A percentile compares a stretch with the other conserved stretches of the same genome.
phyloP scores from a whole-genome alignment of 1,140 invertebrate species.

The Microplitis mediator region DNA sequence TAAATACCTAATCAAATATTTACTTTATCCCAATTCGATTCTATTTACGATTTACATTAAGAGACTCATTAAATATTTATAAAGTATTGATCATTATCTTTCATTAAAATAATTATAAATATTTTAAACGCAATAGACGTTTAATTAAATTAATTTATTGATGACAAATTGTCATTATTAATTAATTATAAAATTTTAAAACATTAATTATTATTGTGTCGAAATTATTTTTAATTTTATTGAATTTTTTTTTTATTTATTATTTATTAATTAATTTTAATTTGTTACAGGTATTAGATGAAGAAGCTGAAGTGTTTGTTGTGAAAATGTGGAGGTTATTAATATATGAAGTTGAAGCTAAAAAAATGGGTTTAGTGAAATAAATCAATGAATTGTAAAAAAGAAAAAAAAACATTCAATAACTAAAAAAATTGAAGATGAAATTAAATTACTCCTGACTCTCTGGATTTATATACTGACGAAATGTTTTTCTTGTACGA shows the following conservation, averaged over 20 bases:
- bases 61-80: background rate
- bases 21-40: background rate
- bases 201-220: no score
- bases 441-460: conserved; percentile 39
- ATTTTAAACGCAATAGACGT: no score
- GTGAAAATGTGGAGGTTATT: conserved; percentile 99
- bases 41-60: background rate
- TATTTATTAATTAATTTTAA: no score
- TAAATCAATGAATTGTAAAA: conserved; percentile 51
- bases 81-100: no score
- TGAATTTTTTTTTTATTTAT: no score
- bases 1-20: background rate
- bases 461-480: conserved; percentile 35
- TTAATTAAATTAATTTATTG: no score
- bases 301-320: conserved; percentile 99
- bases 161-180: no score
- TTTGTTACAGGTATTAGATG: conserved; percentile 87
- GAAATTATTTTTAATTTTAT: no score
- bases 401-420: conserved; percentile 31
- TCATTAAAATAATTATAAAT: no score
- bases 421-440: conserved; percentile 36
- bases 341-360: conserved; percentile 99
- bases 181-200: no score
- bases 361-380: conserved; percentile 86
- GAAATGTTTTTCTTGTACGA: conserved; percentile 31